Evolutionary conservation across 2,888 invertebrate genomes (phyloP).

Genomic region (Diachrysia chrysitis): DNA sequence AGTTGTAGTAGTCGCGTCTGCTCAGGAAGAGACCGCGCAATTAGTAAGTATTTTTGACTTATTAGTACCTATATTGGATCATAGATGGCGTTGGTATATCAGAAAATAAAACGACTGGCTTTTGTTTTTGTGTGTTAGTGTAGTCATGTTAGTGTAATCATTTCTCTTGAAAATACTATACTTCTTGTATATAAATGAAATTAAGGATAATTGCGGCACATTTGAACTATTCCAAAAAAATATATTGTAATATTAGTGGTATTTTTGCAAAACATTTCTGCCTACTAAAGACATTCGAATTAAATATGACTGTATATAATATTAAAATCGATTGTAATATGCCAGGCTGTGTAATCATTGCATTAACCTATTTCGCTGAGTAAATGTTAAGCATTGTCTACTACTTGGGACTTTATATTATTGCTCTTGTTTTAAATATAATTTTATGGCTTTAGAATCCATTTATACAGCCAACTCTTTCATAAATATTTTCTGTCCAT

Average conservation of each 20-base stretch:
- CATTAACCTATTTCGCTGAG: constrained; percentile 36
- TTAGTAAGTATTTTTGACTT: constrained; percentile 85
- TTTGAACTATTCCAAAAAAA: too few relatives aligned
- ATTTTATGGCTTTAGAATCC: neutral
- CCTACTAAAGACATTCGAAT: neutral
- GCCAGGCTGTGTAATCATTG: constrained; percentile 21
- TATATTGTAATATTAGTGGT: too few relatives aligned
- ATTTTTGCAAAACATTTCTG: too few relatives aligned
- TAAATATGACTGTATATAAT: neutral
- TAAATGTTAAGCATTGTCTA: constrained; percentile 40
- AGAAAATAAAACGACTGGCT: too few relatives aligned
- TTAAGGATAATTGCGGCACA: too few relatives aligned
- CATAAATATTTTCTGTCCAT: neutral
- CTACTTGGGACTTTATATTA: neutral
- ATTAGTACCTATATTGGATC: neutral
- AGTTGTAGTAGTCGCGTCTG: constrained; percentile 94
- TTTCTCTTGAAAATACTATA: too few relatives aligned
- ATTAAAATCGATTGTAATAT: constrained; percentile 9
- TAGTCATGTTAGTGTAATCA: too few relatives aligned
- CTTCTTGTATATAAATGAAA: too few relatives aligned
- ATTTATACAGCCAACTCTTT: neutral
- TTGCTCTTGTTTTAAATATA: neutral
- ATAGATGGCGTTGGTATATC: neutral
- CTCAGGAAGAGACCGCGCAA: constrained; percentile 93
- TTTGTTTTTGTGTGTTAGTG: too few relatives aligned